Evolutionary conservation across 2,888 invertebrate species (phyloP).

Genomic region (Erpobdella octoculata): DNA sequence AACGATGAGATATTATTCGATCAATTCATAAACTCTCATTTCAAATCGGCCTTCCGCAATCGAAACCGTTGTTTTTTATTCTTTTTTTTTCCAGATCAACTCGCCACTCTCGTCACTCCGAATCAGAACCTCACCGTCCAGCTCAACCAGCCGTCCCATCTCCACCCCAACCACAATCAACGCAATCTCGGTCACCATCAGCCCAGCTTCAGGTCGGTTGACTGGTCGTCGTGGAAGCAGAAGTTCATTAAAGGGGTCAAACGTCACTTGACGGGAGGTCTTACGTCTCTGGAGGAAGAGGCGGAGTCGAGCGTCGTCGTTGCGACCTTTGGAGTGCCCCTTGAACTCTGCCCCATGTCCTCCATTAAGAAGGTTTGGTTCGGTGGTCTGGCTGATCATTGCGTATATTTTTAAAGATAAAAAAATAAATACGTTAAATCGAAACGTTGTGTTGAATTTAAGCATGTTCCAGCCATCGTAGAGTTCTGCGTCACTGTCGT

Average conservation of each 20-base stretch:
- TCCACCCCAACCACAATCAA: background rate
- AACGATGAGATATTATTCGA: no score
- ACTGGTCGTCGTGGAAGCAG: conserved; percentile 11
- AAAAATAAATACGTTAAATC: background rate
- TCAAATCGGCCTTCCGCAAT: no score
- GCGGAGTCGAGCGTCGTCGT: conserved; percentile 18
- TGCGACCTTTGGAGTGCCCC: conserved; percentile 67
- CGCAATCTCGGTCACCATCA: no score
- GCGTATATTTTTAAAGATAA: background rate
- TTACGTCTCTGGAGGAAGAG: conserved; percentile 20
- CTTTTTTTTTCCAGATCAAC: background rate
- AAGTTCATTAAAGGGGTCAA: conserved; percentile 16
- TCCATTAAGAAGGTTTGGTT: conserved; percentile 32
- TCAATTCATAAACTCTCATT: no score
- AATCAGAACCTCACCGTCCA: background rate
- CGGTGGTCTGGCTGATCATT: conserved; percentile 41
- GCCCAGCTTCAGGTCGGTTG: background rate
- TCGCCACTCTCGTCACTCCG: background rate
- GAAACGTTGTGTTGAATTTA: conserved; percentile 37
- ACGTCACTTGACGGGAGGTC: background rate
- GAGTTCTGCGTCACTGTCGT: conserved; percentile 85
- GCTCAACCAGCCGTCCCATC: background rate
- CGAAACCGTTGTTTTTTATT: no score
- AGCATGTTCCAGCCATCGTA: conserved; percentile 75
- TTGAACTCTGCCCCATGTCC: conserved; percentile 71